phyloP scores from a whole-genome alignment of 2,797 vertebrate genomes.

The Hemitrygon akajei region DNA sequence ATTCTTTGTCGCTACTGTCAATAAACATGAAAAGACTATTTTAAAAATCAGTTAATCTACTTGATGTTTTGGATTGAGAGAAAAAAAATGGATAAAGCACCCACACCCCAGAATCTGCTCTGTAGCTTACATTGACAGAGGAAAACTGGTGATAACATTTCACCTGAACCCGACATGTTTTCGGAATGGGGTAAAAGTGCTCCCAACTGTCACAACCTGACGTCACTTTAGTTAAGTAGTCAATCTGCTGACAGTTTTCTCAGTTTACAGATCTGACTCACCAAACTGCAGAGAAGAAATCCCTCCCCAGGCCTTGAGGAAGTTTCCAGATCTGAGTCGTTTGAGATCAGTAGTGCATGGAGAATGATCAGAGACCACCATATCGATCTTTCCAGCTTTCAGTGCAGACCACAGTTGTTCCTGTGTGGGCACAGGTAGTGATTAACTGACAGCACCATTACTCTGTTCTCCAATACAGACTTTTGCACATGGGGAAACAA shows the following conservation, averaged over 20 bases:
- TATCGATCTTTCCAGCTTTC: constrained; percentile 65
- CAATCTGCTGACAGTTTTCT: background rate
- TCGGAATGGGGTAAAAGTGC: background rate
- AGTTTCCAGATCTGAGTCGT: constrained; percentile 63
- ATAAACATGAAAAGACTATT: background rate
- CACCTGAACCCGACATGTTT: background rate
- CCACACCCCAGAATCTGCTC: background rate
- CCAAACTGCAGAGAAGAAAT: constrained; percentile 76
- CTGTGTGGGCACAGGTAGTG: constrained; percentile 42
- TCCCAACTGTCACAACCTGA: background rate
- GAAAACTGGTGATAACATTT: background rate
- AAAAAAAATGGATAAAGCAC: background rate
- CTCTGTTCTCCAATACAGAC: background rate
- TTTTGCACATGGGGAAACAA: background rate
- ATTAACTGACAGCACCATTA: background rate
- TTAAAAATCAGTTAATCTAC: background rate
- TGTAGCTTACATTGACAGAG: background rate
- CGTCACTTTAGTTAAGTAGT: background rate
- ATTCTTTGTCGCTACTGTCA: too few relatives aligned
- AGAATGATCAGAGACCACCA: constrained; percentile 77
- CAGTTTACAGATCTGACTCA: constrained; percentile 45
- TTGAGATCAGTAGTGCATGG: constrained; percentile 69
- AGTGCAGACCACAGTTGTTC: constrained; percentile 64
- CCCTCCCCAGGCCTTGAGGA: constrained; percentile 69
- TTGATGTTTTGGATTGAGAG: background rate